phyloP scores from a whole-genome alignment of 2,888 invertebrate species.

The Drosophila mercatorum region DNA sequence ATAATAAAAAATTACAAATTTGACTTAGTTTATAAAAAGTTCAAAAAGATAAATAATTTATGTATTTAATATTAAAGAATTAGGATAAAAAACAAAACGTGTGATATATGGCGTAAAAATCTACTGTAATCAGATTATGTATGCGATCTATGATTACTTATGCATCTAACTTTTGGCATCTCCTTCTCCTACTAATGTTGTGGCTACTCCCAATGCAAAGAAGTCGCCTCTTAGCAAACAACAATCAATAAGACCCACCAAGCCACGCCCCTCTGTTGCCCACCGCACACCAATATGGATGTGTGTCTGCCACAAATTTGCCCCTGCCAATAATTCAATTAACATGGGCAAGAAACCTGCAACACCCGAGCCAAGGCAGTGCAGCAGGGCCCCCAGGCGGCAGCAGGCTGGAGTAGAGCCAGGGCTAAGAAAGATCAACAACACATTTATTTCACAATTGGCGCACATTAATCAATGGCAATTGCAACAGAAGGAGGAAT shows the following conservation, averaged over 20 bases:
- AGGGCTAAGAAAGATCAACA: conserved; percentile 62
- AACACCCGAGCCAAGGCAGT: conserved; percentile 48
- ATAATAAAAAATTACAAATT: neutral
- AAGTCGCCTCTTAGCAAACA: conserved; percentile 62
- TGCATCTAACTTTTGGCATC: neutral
- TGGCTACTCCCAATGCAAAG: neutral
- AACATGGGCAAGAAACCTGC: conserved; percentile 52
- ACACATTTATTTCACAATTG: conserved; percentile 81
- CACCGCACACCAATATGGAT: conserved; percentile 39
- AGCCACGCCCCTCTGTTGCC: conserved; percentile 38
- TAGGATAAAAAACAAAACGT: neutral
- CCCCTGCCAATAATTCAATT: conserved; percentile 78
- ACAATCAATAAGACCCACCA: conserved; percentile 66
- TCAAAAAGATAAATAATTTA: neutral
- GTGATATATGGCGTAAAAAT: neutral
- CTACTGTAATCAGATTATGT: neutral
- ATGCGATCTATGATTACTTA: neutral
- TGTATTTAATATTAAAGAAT: neutral
- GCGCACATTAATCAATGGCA: conserved; percentile 76
- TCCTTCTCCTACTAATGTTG: neutral
- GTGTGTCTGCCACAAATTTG: conserved; percentile 69
- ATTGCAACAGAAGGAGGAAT: conserved; percentile 31
- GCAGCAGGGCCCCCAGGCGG: conserved; percentile 27
- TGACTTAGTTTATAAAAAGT: no score
- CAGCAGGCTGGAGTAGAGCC: conserved; percentile 15